Percentiles rank a stretch among this genome's conserved stretches.
phyloP scores from a whole-genome alignment of 2,888 invertebrate species.

The Resseliella maxima region DNA sequence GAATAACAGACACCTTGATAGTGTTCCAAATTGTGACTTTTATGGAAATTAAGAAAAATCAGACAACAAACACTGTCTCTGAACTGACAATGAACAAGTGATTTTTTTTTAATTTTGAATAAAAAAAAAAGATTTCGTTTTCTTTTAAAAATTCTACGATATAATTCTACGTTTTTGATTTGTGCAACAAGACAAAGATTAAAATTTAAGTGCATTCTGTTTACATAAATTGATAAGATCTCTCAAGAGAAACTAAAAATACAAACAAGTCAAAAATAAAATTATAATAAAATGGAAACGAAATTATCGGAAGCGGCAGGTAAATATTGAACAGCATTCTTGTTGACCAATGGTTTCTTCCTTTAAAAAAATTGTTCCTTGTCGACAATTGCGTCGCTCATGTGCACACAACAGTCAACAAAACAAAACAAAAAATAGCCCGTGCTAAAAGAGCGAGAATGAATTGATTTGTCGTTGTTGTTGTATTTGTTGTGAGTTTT shows the following conservation, averaged over 20 bases:
- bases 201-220: too few species aligned
- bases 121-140: too few species aligned
- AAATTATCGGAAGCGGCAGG: conserved; percentile 27
- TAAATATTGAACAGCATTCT: conserved; percentile 8
- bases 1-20: too few species aligned
- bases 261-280: background rate
- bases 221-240: background rate
- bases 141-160: too few species aligned
- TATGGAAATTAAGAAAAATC: too few species aligned
- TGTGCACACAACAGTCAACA: background rate
- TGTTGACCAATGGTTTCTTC: background rate
- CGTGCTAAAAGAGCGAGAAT: background rate
- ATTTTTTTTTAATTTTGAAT: too few species aligned
- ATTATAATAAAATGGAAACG: conserved; percentile 34
- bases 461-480: background rate
- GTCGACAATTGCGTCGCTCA: conserved; percentile 12
- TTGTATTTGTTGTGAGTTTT: background rate
- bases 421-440: background rate
- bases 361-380: background rate
- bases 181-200: too few species aligned
- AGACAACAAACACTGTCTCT: too few species aligned
- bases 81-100: too few species aligned
- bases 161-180: too few species aligned
- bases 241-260: background rate
- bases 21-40: too few species aligned